These are phyloP conservation scores for Dinomys branickii DNA, from an alignment of 2,113 vertebrate genomes.

Conservation along the genomic window DNA sequence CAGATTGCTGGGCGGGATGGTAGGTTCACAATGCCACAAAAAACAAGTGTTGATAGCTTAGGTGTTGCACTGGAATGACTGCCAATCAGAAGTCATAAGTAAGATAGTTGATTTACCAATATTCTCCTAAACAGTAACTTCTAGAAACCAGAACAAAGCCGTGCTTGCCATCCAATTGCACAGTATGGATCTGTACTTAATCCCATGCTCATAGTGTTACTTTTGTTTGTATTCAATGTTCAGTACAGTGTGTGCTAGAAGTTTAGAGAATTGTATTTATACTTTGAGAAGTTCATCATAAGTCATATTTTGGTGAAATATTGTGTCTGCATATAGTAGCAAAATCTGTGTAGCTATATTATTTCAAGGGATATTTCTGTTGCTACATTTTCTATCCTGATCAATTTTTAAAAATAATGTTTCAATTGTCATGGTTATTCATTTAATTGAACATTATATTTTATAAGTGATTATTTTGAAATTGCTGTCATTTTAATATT, in stretches of 20 bases:
- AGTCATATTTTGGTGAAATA: not conserved
- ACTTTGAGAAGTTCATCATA: not conserved
- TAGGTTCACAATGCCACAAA: not conserved
- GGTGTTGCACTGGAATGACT: not conserved
- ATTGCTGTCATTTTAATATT: not conserved
- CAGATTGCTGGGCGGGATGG: not conserved
- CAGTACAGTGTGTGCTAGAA: not conserved
- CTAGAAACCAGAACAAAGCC: not conserved
- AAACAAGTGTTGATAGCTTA: not conserved
- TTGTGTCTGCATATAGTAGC: not conserved
- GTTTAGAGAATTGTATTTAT: not conserved
- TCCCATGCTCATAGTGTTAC: not conserved
- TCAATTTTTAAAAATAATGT: not conserved
- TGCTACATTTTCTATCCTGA: not conserved
- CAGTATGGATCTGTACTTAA: not conserved
- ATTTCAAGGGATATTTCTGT: not conserved
- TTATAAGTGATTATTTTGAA: not conserved
- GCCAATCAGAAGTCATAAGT: no score
- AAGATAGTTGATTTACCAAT: not conserved
- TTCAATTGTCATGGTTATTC: not conserved
- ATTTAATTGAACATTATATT: not conserved
- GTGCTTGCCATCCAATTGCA: no score
- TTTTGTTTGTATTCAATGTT: not conserved
- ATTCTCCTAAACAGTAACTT: not conserved
- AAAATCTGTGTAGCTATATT: not conserved